Evolutionary conservation across 2,888 invertebrate genomes (phyloP), one percentile per base, ranked within the genome.

Genomic region (Drosophila nigricruria): DNA sequence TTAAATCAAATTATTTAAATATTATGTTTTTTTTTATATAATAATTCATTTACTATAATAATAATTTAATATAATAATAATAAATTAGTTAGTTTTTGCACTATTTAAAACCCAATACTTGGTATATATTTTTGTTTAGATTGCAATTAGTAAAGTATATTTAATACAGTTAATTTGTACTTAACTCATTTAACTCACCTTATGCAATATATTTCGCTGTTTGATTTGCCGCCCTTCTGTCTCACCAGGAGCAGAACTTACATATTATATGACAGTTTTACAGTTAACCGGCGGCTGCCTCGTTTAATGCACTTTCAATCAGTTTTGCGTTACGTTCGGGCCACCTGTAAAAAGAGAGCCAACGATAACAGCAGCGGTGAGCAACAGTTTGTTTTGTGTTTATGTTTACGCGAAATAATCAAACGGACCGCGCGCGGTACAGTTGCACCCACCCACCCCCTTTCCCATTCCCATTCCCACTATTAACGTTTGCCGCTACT

Each of bases 321-420:
- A 67, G 79, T 70, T 74, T 67, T 74, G 57, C 47, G 66, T 59
- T 75, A 67, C 66, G 75, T 70, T 67, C 60, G 54, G 69, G 66
- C 67, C 87, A 84, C 83, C 86, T 86, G 89, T 73, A 69, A 77
- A 69, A 70, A 72, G 72, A 85, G 79, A 74, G 73, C 54, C 71
- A 70, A 56, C 73, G 69, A 79, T 82, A 81, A 79, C 62, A 78
- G 34, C 70, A 72, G 47, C 61, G 45, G 76, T 69, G 81, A 83
- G 84, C 84, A 84, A 84, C 84, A 84, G 84, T 84, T 84, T 84
- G 84, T 84, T 88, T 83, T 76, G 67, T 84, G 87, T 84, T 84
- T 83, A 86, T 84, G 84, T 84, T 84, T 88, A 83, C 84, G 89
- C 89, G 89, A 86, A 88, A 88, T 81, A 79, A 81, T 82, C 87